Conservation (phyloP, 2,113 vertebrate genomes). For the Odobenus rosmarus region DNA sequence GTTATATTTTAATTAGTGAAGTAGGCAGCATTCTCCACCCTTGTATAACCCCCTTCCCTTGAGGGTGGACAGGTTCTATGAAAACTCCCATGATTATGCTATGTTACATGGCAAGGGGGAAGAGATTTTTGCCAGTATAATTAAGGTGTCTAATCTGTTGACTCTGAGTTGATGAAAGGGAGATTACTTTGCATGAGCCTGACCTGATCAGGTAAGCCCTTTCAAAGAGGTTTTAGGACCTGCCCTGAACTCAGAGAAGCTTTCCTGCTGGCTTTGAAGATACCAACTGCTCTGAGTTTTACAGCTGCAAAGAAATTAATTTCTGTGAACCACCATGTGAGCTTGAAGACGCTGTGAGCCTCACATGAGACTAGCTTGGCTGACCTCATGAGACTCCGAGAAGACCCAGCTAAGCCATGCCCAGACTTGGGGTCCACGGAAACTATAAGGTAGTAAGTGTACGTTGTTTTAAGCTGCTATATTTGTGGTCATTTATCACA, state of each 20-base stretch:
- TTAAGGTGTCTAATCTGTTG: background rate
- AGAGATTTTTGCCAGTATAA: background rate
- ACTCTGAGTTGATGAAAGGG: background rate
- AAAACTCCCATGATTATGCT: background rate
- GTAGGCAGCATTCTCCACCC: background rate
- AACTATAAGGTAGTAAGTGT: background rate
- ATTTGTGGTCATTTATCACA: background rate
- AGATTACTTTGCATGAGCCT: background rate
- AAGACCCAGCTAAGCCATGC: background rate
- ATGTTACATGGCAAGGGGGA: background rate
- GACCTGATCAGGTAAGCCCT: background rate
- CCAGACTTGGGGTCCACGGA: background rate
- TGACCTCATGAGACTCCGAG: background rate
- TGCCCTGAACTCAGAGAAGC: background rate
- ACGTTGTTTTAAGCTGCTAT: background rate
- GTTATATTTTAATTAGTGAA: background rate
- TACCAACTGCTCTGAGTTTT: background rate
- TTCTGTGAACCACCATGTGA: background rate
- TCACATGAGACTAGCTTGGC: background rate
- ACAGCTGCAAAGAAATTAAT: background rate
- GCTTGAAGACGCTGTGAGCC: background rate
- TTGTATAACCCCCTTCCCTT: background rate
- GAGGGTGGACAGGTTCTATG: background rate
- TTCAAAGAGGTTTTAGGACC: background rate
- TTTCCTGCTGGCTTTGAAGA: background rate